Conservation (phyloP, 2,888 invertebrate species). For the Agonopterix heracliana region DNA sequence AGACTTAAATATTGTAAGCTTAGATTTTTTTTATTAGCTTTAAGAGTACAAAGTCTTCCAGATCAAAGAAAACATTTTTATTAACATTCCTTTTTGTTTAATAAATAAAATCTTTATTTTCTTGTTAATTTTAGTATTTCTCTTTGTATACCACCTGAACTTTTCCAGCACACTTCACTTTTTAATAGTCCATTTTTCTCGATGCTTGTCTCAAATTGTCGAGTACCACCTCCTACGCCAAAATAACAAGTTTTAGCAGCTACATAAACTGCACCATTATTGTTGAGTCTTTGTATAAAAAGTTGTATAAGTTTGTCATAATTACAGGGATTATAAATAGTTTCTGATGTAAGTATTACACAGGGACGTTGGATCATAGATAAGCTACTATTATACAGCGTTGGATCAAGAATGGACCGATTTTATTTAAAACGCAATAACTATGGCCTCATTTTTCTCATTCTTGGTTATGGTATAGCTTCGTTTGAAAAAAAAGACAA, state of each 20-base stretch:
- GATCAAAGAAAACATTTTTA: not conserved
- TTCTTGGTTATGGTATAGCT: no score
- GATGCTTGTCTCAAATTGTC: conserved; percentile 83
- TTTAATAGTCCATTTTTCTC: conserved; percentile 71
- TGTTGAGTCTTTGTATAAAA: conserved; percentile 78
- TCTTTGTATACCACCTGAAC: conserved; percentile 77
- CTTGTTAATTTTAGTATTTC: conserved; percentile 77
- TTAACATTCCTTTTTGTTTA: conserved; percentile 1
- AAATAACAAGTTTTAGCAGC: conserved; percentile 96
- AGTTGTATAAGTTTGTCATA: conserved; percentile 84
- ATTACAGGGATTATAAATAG: conserved; percentile 90
- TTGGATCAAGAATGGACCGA: no score
- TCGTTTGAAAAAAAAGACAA: no score
- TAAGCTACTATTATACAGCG: no score
- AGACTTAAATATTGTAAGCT: no score
- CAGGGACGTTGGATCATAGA: no score
- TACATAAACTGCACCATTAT: conserved; percentile 79
- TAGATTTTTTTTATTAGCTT: no score
- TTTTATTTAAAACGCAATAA: no score
- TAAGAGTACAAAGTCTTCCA: no score
- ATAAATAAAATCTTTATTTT: conserved; percentile 18
- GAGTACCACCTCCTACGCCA: conserved; percentile 93
- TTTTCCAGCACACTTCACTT: conserved; percentile 78
- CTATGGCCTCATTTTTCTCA: no score
- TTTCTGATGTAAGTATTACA: conserved; percentile 96